Evolutionary conservation across 2,888 invertebrate genomes (phyloP), one percentile per base, ranked within the genome.

Genomic region (Heliconius erato): DNA sequence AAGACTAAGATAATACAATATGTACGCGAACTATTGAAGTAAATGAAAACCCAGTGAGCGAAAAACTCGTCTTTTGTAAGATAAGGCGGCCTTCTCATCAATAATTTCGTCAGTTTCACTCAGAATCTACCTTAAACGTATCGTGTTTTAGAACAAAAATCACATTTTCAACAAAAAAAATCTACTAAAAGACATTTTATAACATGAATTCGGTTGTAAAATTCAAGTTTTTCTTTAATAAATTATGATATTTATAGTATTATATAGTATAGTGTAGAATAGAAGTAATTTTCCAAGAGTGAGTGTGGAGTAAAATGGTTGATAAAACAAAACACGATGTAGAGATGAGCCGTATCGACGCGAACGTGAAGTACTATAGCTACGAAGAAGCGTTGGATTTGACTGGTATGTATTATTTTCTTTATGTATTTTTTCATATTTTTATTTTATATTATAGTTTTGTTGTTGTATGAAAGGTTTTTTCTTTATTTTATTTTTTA

Each of bases 341-440:
- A 5, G 88, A 88, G 79, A 85, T 88, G 86, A 84, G 78, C 2
- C 82, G 79, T 28, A 69, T 59, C n/a, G 82, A 84, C 63, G 77
- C 79, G 67, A 65, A 78, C 35, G 85, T 81, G 63, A 84, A 84
- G 83, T 82, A 84, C 69, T 84, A 85, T 49, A 81, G 84, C 44
- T 91, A 91, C 35, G 91, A 91, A 76, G 90, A 91, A 69, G 91
- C 91, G 1, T 79, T 91, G 83, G 90, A 90, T 81, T 83, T 91
- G 68, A 88, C 90, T 59, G 91, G 91, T 91, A 84, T 49, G 40
- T 54, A 4, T 59, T 59, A 14, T 72, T 26, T 49, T 16, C 14
- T 23, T 59, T 59, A 54, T 11, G 16, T 59, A 16, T 12, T 59
- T 35, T 63, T 63, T 63, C 11, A 9, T 11, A 63, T 63, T n/a